Evolutionary conservation across 2,113 vertebrate species (phyloP), one percentile per base, ranked within the genome.

Genomic region (Bagarius yarrelli): DNA sequence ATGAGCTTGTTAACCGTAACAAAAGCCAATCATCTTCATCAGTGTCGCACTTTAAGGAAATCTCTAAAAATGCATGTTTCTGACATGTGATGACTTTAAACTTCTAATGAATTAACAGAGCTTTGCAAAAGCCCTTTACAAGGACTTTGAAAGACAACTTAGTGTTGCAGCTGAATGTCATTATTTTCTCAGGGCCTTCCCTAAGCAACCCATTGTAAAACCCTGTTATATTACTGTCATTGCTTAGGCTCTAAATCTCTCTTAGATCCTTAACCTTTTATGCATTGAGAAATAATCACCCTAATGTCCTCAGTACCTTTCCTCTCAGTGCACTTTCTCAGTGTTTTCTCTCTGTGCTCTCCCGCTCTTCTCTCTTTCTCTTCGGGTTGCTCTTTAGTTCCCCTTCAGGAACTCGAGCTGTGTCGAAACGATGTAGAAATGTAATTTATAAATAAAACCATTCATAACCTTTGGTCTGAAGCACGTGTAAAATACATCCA

Each of bases 1-100:
- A 63, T 52, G 66, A 79, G 78, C 81, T 85, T 60, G 81, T 85
- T 85, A 83, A 85, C 71, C 70, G 60, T 16, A 36, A 67, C 81
- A 50, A 44, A 85, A 80, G 71, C 61, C 61, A n/a, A 60, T 76
- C 52, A 83, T 47, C 75, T 81, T 78, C 78, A 63, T 67, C 74
- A 40, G 25, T 74, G 47, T 52, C 25, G 40, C 47, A 53, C 78
- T 83, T 83, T 83, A 34, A 66, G 34, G 63, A 83, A 77, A 63
- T 50, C 74, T 80, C 76, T 85, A 85, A 85, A 80, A 85, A 53
- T 56, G 60, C 50, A 72, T 69, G 50, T 69, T 72, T 81, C 72
- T 76, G 73, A 76, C 80, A 60, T 59, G 61, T 36, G 50, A 59
- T 82, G 67, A 60, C 80, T 76, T 40, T 25, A 57, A 32, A 21